Conservation (phyloP, 1,140 invertebrate genomes). For the Coboldia fuscipes region DNA sequence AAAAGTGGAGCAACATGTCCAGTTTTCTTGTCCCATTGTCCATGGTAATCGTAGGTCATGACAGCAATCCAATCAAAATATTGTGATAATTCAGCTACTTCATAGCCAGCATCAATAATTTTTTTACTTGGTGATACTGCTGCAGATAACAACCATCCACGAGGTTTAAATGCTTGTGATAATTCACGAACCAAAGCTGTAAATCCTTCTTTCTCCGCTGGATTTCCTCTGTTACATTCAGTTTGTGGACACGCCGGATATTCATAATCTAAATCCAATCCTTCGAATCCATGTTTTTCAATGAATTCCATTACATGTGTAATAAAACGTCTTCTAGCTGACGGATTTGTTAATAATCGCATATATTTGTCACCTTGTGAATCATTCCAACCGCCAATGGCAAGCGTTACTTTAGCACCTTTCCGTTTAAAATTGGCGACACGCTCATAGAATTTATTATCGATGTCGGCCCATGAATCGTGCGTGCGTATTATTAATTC, state of each 20-base stretch:
- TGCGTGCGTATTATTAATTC: constrained; percentile 56
- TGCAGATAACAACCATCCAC: constrained; percentile 50
- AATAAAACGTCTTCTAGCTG: constrained; percentile 46
- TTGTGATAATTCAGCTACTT: constrained; percentile 45
- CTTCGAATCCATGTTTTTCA: constrained; percentile 66
- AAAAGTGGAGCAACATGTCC: constrained; percentile 71
- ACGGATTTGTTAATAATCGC: constrained; percentile 49
- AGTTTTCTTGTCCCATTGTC: constrained; percentile 77
- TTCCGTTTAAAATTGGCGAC: constrained; percentile 55
- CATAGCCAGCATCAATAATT: constrained; percentile 69
- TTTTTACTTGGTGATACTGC: constrained; percentile 76
- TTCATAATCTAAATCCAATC: constrained; percentile 77
- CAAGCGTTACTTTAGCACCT: constrained; percentile 62
- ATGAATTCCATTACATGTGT: constrained; percentile 52
- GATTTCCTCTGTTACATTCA: constrained; percentile 62
- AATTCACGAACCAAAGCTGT: constrained; percentile 49
- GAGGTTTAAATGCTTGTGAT: constrained; percentile 45
- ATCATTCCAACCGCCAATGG: constrained; percentile 79
- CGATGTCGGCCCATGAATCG: constrained; percentile 75
- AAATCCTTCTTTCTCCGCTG: constrained; percentile 61
- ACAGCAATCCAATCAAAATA: constrained; percentile 73
- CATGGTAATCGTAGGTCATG: constrained; percentile 79
- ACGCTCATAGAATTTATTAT: constrained; percentile 67
- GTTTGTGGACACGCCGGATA: constrained; percentile 59
- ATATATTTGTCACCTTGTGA: constrained; percentile 71